phyloP scores from a whole-genome alignment of 2,797 vertebrate species.

The Psittacula derbiana region DNA sequence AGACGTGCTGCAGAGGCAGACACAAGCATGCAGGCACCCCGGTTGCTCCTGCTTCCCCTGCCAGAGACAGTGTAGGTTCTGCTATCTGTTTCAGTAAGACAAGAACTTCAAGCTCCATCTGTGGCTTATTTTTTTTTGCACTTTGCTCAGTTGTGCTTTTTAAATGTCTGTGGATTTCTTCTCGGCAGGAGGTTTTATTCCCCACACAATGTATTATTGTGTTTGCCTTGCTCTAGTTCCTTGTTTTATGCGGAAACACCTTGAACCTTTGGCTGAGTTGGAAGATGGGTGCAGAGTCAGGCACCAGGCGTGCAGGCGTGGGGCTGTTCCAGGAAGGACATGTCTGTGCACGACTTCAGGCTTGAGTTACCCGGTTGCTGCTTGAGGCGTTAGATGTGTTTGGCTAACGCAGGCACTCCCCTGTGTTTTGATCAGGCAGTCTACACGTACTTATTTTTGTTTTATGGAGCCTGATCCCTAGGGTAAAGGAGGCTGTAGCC shows the following conservation, averaged over 20 bases:
- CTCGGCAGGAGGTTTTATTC: conserved; percentile 19
- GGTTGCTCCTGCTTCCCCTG: background rate
- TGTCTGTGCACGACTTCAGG: background rate
- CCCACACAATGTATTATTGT: conserved; percentile 36
- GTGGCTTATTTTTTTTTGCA: background rate
- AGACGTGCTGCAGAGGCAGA: background rate
- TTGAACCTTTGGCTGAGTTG: conserved; percentile 52
- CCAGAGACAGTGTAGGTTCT: background rate
- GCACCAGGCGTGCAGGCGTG: background rate
- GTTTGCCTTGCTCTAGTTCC: conserved; percentile 16
- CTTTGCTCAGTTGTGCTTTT: background rate
- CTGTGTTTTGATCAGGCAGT: background rate
- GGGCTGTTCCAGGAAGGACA: background rate
- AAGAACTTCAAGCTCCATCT: background rate
- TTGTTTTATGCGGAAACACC: conserved; percentile 41
- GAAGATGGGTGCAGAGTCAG: conserved; percentile 20
- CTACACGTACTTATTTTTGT: background rate
- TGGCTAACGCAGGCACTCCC: background rate
- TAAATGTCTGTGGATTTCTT: background rate
- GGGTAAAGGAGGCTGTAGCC: background rate
- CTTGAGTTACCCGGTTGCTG: background rate
- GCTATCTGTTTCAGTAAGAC: background rate
- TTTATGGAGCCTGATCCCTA: background rate
- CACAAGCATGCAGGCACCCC: background rate
- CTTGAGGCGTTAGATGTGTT: background rate